phyloP scores from a whole-genome alignment of 2,113 vertebrate genomes.

The Hystrix cristata region DNA sequence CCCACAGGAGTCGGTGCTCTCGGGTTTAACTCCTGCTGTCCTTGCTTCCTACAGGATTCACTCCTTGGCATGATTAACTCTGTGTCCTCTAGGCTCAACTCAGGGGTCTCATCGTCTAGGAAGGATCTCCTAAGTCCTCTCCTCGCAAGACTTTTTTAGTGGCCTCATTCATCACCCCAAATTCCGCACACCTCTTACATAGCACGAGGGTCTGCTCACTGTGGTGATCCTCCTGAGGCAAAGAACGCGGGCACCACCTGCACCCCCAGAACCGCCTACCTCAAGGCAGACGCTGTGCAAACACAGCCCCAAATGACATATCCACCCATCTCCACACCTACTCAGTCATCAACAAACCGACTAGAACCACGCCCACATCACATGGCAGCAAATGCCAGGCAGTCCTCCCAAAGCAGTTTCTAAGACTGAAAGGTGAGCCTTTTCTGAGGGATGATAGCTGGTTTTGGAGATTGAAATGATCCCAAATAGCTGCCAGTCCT shows the following conservation, averaged over 20 bases:
- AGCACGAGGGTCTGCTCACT: background rate
- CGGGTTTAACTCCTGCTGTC: background rate
- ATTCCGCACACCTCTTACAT: background rate
- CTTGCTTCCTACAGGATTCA: background rate
- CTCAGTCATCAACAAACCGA: background rate
- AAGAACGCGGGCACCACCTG: background rate
- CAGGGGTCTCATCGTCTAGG: background rate
- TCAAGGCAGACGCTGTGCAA: background rate
- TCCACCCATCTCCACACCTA: background rate
- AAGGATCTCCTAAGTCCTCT: background rate
- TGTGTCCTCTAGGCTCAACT: background rate
- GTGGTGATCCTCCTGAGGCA: no score
- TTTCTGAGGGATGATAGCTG: background rate
- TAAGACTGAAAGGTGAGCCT: background rate
- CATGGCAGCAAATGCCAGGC: background rate
- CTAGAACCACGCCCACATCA: background rate
- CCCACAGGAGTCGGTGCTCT: background rate
- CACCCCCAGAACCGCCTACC: background rate
- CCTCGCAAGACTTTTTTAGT: background rate
- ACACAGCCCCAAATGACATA: accelerated
- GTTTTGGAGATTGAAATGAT: slow-evolving; percentile 17
- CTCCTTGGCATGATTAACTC: background rate
- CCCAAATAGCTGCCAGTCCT: background rate
- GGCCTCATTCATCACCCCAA: accelerated
- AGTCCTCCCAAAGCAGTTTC: background rate